phyloP scores from a whole-genome alignment of 2,113 vertebrate genomes.

The Oenanthe oenanthe region DNA sequence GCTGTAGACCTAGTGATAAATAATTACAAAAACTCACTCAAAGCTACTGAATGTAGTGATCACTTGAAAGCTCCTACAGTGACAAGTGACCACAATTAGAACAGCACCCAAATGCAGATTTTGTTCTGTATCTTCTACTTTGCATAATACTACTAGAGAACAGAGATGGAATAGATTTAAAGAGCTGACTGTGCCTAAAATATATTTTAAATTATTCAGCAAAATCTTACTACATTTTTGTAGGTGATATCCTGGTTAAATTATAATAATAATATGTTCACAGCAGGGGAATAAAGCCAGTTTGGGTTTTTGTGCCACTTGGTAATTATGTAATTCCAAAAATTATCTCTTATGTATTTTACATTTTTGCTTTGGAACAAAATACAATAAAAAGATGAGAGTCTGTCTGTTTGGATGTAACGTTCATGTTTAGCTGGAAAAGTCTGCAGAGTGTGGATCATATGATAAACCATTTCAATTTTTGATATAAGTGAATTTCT shows the following conservation, averaged over 20 bases:
- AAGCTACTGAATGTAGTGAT: neutral
- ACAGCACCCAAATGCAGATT: slow-evolving; percentile 40
- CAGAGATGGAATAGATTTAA: neutral
- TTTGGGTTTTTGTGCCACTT: neutral
- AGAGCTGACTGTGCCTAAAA: neutral
- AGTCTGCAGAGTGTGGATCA: neutral
- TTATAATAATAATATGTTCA: neutral
- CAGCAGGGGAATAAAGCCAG: neutral
- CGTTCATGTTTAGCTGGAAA: neutral
- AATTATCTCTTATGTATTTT: neutral
- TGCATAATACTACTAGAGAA: slow-evolving; percentile 35
- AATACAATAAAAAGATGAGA: neutral
- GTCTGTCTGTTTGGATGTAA: neutral
- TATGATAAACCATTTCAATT: neutral
- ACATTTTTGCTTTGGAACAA: neutral
- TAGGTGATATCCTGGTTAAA: neutral
- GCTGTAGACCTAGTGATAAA: neutral
- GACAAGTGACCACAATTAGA: slow-evolving; percentile 20
- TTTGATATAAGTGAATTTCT: neutral
- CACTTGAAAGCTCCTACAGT: neutral
- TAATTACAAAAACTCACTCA: neutral
- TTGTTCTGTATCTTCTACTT: slow-evolving; percentile 29
- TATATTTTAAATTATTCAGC: neutral
- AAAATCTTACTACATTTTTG: neutral
- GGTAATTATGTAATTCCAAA: neutral